These are phyloP conservation scores for Choloepus hoffmanni DNA, from an alignment of 2,113 vertebrate genomes.

Conservation along the genomic window DNA sequence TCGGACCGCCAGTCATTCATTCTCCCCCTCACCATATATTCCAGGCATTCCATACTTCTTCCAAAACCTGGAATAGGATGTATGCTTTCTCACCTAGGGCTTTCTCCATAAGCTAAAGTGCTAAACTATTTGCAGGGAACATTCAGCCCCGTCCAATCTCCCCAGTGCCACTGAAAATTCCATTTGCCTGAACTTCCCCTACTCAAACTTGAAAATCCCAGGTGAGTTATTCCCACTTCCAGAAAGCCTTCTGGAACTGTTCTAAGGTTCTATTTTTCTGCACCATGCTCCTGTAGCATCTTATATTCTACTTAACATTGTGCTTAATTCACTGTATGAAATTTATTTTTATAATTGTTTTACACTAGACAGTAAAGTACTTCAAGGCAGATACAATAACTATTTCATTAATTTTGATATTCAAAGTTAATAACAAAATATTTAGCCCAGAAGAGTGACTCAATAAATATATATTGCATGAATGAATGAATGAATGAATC, in stretches of 20 bases:
- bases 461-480: background rate
- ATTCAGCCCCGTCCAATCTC: background rate
- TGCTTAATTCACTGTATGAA: background rate
- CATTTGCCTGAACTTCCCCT: background rate
- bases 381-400: background rate
- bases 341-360: constrained; percentile 23
- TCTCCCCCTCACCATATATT: background rate
- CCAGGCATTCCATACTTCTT: background rate
- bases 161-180: background rate
- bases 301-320: background rate
- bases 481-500: background rate
- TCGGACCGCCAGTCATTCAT: background rate
- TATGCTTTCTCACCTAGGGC: background rate
- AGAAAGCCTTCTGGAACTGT: background rate
- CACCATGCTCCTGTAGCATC: background rate
- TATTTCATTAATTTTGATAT: background rate
- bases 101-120: background rate
- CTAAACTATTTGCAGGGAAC: background rate
- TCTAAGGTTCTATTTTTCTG: background rate
- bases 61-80: background rate
- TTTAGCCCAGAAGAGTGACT: background rate
- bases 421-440: constrained; percentile 12
- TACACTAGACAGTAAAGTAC: background rate
- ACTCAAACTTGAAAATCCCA: background rate
- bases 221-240: background rate